Evolutionary conservation across 2,797 vertebrate species (phyloP), one percentile per base, ranked within the genome.

Genomic region (Anabacerthia variegaticeps): DNA sequence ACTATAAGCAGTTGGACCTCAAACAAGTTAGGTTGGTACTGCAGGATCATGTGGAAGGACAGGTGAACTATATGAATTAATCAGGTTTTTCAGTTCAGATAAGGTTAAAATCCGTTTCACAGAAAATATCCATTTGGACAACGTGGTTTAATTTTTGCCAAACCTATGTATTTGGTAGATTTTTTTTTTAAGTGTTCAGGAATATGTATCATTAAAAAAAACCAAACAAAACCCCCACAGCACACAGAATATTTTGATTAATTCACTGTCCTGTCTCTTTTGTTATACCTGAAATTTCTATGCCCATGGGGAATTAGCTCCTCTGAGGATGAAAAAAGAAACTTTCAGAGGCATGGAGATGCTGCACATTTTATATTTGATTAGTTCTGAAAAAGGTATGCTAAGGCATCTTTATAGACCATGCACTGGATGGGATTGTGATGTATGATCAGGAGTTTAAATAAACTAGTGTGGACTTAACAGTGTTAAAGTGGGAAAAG

Each of bases 151-250:
- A 27, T 43, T 85, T 86, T 89, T 74, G 13, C 10, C 23, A 48
- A 61, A 68, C 5, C 2, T 9, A 36, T 14, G 30, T 37, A 27
- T 46, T 37, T 52, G 7, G 17, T 30, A 52, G 18, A 41, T 37
- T 37, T 41, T 41, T 71, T 78, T 93, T 58, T 91, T 10, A 55
- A 55, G 30, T 51, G 15, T 14, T 75, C 5, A 56, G 49, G 74
- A 66, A 51, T 46, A 61, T 5, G 4, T 58, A 20, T 46, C 1
- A 34, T 58, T 39, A 39, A 39, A 13, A 39, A 63, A 67, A 83
- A 6, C 0, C 3, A 15, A 48, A 55, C 9, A 63, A 49, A 51
- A 39, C 0, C 28, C 10, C 15, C 11, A 36, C 54, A 28, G 3
- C 2, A 61, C 14, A 4, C 15, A 8, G 22, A 61, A 34, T 20